phyloP scores from a whole-genome alignment of 2,888 invertebrate genomes.

The Steromphala cineraria region DNA sequence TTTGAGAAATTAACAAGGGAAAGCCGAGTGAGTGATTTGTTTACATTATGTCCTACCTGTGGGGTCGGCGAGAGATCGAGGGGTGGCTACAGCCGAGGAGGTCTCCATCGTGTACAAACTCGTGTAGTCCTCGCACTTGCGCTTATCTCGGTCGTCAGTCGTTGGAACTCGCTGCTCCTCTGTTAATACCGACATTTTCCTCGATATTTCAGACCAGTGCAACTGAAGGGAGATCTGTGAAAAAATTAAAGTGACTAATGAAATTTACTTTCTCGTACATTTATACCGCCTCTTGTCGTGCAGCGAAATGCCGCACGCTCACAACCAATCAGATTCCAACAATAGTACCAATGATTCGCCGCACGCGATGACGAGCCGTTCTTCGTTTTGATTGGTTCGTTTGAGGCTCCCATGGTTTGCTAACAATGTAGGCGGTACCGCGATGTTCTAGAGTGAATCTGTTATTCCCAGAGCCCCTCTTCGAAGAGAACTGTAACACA shows the following conservation, averaged over 20 bases:
- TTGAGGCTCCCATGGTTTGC: not conserved
- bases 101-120: slow-evolving; percentile 85
- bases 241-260: slow-evolving; percentile 57
- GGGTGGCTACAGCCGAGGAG: slow-evolving; percentile 29
- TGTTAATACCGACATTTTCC: slow-evolving; percentile 35
- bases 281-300: slow-evolving; percentile 34
- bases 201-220: not conserved
- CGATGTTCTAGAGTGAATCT: not conserved
- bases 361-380: not conserved
- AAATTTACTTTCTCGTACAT: slow-evolving; percentile 53
- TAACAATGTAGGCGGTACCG: slow-evolving; percentile 31
- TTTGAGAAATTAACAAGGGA: slow-evolving; percentile 22
- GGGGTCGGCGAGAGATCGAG: slow-evolving; percentile 52
- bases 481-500: not conserved
- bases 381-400: slow-evolving; percentile 27
- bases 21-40: not conserved
- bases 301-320: not conserved
- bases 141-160: slow-evolving; percentile 72
- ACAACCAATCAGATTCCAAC: slow-evolving; percentile 46
- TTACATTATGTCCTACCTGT: slow-evolving; percentile 49
- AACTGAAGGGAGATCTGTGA: slow-evolving; percentile 33
- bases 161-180: slow-evolving; percentile 70
- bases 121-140: slow-evolving; percentile 87
- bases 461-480: slow-evolving; percentile 7
- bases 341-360: slow-evolving; percentile 16